Percentiles rank a stretch among this genome's conserved stretches.
phyloP scores from a whole-genome alignment of 1,140 invertebrate species.

The Kradibia gibbosae region DNA sequence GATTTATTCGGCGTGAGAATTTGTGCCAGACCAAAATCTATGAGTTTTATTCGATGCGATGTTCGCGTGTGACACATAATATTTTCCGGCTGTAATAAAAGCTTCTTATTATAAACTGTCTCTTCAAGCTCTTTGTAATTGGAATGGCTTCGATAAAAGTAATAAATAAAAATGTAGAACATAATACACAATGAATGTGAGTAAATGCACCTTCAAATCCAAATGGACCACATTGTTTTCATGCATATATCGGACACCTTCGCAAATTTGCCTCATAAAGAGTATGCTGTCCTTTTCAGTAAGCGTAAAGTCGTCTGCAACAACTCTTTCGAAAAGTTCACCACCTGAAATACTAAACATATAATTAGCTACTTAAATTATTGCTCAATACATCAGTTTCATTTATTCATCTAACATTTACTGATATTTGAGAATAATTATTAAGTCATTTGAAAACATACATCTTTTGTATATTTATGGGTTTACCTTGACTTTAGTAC shows the following conservation, averaged over 20 bases:
- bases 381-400: background rate
- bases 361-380: conserved; percentile 12
- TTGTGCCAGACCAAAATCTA: conserved; percentile 92
- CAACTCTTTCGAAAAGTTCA: conserved; percentile 92
- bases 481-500: background rate
- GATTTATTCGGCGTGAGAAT: conserved; percentile 81
- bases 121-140: background rate
- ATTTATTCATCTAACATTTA: background rate
- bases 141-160: background rate
- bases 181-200: background rate
- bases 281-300: conserved; percentile 92
- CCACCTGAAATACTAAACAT: conserved; percentile 87
- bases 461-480: background rate
- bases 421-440: background rate
- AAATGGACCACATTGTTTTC: conserved; percentile 88
- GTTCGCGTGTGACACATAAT: conserved; percentile 90
- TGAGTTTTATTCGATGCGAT: conserved; percentile 89
- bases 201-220: conserved; percentile 82
- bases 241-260: conserved; percentile 93
- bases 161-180: background rate
- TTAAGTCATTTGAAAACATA: background rate
- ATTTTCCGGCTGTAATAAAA: conserved; percentile 83
- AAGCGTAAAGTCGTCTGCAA: conserved; percentile 92
- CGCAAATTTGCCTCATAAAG: conserved; percentile 93
- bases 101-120: conserved; percentile 21